Evolutionary conservation across 2,888 invertebrate genomes (phyloP).

Genomic region (Macaria notata): DNA sequence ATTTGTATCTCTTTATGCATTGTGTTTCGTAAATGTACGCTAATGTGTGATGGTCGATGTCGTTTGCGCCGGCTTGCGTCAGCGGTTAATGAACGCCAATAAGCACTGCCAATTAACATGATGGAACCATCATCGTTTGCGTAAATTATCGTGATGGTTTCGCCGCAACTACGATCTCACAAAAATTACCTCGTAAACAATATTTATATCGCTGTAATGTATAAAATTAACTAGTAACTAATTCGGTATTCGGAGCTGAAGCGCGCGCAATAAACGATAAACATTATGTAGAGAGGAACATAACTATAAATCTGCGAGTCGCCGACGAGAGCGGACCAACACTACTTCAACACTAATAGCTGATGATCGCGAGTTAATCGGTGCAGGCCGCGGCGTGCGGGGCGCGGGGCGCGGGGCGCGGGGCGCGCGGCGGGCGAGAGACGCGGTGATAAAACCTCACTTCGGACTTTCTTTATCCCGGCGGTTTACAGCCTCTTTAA

Average conservation of each 20-base stretch:
- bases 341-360: too few species aligned
- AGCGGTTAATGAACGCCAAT: not conserved
- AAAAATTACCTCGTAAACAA: conserved; percentile 10
- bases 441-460: conserved; percentile 12
- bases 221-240: too few species aligned
- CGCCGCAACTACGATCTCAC: not conserved
- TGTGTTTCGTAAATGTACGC: too few species aligned
- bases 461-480: conserved; percentile 13
- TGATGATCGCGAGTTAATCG: too few species aligned
- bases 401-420: too few species aligned
- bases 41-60: too few species aligned
- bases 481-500: conserved; percentile 20
- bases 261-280: conserved; percentile 15
- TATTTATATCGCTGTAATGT: conserved; percentile 13
- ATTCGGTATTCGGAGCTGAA: conserved; percentile 4
- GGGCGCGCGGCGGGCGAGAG: not conserved
- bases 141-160: conserved; percentile 3
- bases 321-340: too few species aligned
- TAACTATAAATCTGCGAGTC: conserved; percentile 10
- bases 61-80: too few species aligned
- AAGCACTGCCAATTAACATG: conserved; percentile 2
- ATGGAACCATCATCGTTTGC: not conserved
- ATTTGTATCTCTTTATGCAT: too few species aligned
- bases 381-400: too few species aligned
- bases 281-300: conserved; percentile 10